Conservation (phyloP, 2,797 vertebrate genomes). For the Mormyrus hasselquistii region DNA sequence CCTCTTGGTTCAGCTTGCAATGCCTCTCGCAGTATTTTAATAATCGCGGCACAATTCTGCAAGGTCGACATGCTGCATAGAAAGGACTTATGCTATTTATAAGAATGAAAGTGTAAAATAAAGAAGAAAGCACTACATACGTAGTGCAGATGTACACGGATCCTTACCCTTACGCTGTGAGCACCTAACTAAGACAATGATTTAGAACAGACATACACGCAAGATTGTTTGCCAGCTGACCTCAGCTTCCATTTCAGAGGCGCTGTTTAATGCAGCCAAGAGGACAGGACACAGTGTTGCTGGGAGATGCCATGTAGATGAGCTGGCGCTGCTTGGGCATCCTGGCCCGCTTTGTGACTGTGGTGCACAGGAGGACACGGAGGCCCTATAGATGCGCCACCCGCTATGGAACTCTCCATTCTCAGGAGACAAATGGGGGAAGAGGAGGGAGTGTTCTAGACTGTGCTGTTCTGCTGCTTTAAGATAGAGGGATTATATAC, state of each 20-base stretch:
- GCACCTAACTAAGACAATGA: constrained; percentile 11
- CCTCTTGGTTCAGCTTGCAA: constrained; percentile 53
- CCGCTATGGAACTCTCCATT: constrained; percentile 43
- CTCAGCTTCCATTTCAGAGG: background rate
- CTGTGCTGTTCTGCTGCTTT: constrained; percentile 55
- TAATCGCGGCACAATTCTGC: constrained; percentile 47
- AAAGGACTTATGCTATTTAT: constrained; percentile 60
- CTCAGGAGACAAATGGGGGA: constrained; percentile 50
- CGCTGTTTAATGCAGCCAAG: background rate
- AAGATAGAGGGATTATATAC: constrained; percentile 58
- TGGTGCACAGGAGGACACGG: background rate
- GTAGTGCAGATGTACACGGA: constrained; percentile 43
- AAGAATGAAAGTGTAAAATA: constrained; percentile 59
- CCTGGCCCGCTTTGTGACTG: background rate
- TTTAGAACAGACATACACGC: constrained; percentile 20
- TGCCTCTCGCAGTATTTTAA: constrained; percentile 39
- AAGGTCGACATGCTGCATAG: constrained; percentile 53
- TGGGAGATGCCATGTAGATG: background rate
- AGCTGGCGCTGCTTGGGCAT: background rate
- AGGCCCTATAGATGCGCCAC: background rate
- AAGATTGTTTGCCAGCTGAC: constrained; percentile 43
- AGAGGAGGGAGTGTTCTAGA: constrained; percentile 45
- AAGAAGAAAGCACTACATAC: constrained; percentile 58
- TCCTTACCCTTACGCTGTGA: constrained; percentile 29
- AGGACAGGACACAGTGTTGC: background rate